Percentiles rank a stretch among this genome's conserved stretches.
Conservation (phyloP, 2,113 vertebrate genomes). For the Rhagologus leucostigma region DNA sequence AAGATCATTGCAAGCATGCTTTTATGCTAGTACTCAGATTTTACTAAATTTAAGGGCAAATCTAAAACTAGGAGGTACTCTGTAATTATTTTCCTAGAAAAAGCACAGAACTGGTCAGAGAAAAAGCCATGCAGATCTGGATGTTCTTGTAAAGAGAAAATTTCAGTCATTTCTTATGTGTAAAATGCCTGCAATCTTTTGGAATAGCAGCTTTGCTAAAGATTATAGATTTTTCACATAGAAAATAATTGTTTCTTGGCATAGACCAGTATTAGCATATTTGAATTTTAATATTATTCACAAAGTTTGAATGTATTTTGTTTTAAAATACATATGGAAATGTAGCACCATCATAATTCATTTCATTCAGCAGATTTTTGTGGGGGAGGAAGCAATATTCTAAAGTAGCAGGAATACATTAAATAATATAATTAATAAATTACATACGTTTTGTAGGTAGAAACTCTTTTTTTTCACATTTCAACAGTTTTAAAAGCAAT, state of each 20-base stretch:
- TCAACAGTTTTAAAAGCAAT: background rate
- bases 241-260: background rate
- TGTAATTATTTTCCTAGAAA: background rate
- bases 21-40: background rate
- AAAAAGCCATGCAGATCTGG: background rate
- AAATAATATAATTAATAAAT: background rate
- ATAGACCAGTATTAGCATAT: background rate
- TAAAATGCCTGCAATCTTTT: background rate
- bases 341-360: background rate
- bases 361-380: background rate
- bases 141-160: background rate
- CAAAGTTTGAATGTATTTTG: background rate
- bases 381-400: background rate
- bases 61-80: background rate
- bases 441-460: background rate
- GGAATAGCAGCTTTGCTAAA: background rate
- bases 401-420: background rate
- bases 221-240: background rate
- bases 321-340: background rate
- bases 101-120: background rate
- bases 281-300: background rate
- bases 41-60: background rate
- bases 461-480: background rate
- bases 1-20: background rate
- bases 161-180: background rate